phyloP scores from a whole-genome alignment of 2,888 invertebrate species.

The Griposia aprilina region DNA sequence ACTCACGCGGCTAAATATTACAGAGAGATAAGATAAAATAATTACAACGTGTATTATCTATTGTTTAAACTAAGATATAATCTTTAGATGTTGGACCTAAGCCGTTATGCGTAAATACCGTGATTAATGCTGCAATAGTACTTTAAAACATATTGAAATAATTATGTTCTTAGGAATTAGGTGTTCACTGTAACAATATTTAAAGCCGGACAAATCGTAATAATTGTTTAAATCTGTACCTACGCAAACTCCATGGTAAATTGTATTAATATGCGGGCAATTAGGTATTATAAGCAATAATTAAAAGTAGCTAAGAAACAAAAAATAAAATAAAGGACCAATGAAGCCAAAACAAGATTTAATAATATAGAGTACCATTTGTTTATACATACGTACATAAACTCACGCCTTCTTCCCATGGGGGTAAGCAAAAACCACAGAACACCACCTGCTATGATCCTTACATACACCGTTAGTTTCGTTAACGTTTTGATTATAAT shows the following conservation, averaged over 20 bases:
- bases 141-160: slow-evolving; percentile 56
- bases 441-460: background rate
- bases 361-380: background rate
- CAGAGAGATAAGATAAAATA: slow-evolving; percentile 74
- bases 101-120: slow-evolving; percentile 60
- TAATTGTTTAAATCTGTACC: background rate
- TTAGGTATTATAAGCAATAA: background rate
- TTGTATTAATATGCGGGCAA: background rate
- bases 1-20: slow-evolving; percentile 59
- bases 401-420: too few species aligned
- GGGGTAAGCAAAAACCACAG: background rate
- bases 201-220: slow-evolving; percentile 7
- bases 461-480: background rate
- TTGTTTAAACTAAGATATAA: slow-evolving; percentile 72
- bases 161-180: slow-evolving; percentile 38
- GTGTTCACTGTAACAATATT: slow-evolving; percentile 28
- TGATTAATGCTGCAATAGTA: slow-evolving; percentile 49
- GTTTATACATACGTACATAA: background rate
- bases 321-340: background rate
- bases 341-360: background rate
- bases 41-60: slow-evolving; percentile 72
- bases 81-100: slow-evolving; percentile 63
- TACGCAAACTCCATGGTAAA: background rate
- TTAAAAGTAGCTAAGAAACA: background rate
- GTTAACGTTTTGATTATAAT: background rate